phyloP scores from a whole-genome alignment of 2,888 invertebrate species.

The Athalia cordata region DNA sequence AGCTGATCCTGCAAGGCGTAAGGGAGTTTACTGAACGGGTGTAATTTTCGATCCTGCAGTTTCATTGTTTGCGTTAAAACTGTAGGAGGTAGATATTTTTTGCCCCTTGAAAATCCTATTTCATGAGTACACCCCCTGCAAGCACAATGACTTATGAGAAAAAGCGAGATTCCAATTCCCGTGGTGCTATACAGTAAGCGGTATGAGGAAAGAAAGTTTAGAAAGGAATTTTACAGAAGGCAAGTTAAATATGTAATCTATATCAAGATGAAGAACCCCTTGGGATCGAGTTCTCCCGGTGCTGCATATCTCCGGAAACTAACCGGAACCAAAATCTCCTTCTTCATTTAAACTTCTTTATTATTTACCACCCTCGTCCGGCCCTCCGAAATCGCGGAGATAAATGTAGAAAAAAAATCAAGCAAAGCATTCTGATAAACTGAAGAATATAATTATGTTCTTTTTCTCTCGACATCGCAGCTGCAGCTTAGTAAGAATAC shows the following conservation, averaged over 20 bases:
- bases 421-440: not conserved
- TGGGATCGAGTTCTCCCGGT: not conserved
- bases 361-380: not conserved
- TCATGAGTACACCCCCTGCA: not conserved
- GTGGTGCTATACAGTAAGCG: no score
- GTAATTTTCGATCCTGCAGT: no score
- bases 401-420: not conserved
- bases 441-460: not conserved
- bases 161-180: no score
- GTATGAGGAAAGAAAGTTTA: constrained; percentile 6
- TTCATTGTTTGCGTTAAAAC: no score
- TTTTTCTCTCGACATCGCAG: not conserved
- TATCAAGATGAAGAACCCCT: constrained; percentile 1
- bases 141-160: no score
- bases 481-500: no score
- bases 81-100: no score
- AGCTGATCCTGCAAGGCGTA: no score
- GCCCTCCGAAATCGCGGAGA: not conserved
- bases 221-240: constrained; percentile 1
- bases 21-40: no score
- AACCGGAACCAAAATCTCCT: not conserved
- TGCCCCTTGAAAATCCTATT: not conserved
- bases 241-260: constrained; percentile 17
- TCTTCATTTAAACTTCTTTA: not conserved
- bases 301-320: not conserved